Evolutionary conservation across 2,888 invertebrate species (phyloP).

Genomic region (Lepas anatifera): DNA sequence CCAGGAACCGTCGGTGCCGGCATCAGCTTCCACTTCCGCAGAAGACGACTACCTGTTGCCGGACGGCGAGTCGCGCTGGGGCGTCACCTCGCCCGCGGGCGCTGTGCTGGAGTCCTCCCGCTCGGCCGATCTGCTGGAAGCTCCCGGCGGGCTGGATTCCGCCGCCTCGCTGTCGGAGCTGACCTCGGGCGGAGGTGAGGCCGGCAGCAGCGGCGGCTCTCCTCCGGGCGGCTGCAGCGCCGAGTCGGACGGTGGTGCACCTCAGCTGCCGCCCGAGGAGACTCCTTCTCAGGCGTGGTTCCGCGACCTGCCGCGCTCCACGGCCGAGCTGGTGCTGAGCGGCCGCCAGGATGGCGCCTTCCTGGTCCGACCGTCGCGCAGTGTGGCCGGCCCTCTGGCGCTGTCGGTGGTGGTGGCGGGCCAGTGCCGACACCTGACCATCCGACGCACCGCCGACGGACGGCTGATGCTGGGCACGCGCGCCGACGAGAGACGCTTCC

Average conservation of each 20-base stretch:
- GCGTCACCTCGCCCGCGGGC: background rate
- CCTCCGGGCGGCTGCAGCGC: background rate
- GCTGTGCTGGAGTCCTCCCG: background rate
- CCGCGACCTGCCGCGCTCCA: background rate
- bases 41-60: background rate
- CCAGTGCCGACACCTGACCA: background rate
- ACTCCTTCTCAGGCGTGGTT: background rate
- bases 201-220: background rate
- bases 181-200: too few species aligned
- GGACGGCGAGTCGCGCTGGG: background rate
- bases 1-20: background rate
- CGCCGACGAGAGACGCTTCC: background rate
- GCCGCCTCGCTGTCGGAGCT: background rate
- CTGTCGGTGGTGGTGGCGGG: background rate
- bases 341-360: background rate
- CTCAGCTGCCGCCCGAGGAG: background rate
- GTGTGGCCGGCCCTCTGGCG: background rate
- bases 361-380: background rate
- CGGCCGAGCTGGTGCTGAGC: background rate
- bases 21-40: background rate
- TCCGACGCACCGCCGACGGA: background rate
- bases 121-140: background rate
- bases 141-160: too few species aligned
- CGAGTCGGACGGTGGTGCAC: background rate
- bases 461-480: background rate